A percentile compares a stretch with the other conserved stretches of the same genome.
phyloP scores from a whole-genome alignment of 2,797 vertebrate species.

The Fratercula arctica region DNA sequence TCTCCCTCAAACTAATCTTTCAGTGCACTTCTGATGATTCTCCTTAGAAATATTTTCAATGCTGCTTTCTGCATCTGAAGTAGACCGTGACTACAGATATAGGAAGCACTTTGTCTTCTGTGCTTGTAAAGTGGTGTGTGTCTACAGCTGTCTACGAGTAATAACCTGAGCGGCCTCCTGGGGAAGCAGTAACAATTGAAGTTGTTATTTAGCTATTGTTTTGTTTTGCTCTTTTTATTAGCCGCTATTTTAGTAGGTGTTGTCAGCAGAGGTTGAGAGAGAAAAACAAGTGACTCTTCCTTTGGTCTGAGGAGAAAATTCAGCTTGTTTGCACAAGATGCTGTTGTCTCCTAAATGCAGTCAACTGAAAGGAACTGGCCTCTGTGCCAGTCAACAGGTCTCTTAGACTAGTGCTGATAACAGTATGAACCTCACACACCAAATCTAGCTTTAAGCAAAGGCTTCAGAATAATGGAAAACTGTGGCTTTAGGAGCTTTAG shows the following conservation, averaged over 20 bases:
- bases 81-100: neutral
- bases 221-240: neutral
- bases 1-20: neutral
- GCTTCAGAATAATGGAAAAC: neutral
- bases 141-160: neutral
- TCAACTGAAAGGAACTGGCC: neutral
- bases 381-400: neutral
- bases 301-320: neutral
- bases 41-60: neutral
- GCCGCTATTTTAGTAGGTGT: neutral
- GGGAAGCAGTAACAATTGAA: neutral
- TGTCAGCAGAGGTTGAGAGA: neutral
- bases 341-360: neutral
- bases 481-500: neutral
- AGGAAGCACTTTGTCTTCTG: neutral
- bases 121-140: neutral
- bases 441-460: neutral
- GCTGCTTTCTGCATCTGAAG: neutral
- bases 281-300: neutral
- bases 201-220: neutral
- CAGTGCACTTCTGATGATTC: neutral
- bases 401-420: neutral
- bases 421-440: neutral
- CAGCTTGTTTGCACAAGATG: neutral
- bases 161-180: neutral